These are phyloP conservation scores for Bostrychus sinensis DNA, from an alignment of 2,113 vertebrate genomes.

Conservation along the genomic window DNA sequence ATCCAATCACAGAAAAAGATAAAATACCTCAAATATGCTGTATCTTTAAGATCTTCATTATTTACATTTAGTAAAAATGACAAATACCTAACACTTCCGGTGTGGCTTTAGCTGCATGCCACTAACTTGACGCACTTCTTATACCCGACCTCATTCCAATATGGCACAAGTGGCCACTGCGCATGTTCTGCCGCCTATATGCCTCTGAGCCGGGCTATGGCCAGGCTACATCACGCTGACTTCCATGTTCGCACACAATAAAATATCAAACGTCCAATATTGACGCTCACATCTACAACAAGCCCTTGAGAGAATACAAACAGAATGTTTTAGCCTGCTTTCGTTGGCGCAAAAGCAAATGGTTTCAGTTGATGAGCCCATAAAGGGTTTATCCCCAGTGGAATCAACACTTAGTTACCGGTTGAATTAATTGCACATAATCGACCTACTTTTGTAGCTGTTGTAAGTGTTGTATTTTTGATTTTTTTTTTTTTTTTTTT, in stretches of 20 bases:
- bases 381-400: constrained; percentile 33
- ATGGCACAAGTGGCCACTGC: constrained; percentile 88
- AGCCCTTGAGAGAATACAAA: constrained; percentile 8
- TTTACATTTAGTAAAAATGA: too few relatives aligned
- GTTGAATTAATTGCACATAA: constrained; percentile 55
- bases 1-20: too few relatives aligned
- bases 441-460: constrained; percentile 61
- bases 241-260: constrained; percentile 75
- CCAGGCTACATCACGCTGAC: constrained; percentile 72
- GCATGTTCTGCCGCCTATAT: constrained; percentile 83
- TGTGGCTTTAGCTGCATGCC: accelerated
- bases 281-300: constrained; percentile 19
- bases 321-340: background rate
- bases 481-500: too few relatives aligned
- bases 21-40: too few relatives aligned
- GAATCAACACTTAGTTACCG: constrained; percentile 66
- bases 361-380: background rate
- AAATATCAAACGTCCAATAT: constrained; percentile 53
- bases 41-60: too few relatives aligned
- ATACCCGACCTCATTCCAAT: constrained; percentile 94
- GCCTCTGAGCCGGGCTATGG: constrained; percentile 76
- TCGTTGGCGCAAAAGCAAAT: background rate
- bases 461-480: constrained; percentile 34
- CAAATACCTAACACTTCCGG: constrained; percentile 32
- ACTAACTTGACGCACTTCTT: constrained; percentile 65